phyloP scores from a whole-genome alignment of 2,113 vertebrate genomes.

The Otocyon megalotis region DNA sequence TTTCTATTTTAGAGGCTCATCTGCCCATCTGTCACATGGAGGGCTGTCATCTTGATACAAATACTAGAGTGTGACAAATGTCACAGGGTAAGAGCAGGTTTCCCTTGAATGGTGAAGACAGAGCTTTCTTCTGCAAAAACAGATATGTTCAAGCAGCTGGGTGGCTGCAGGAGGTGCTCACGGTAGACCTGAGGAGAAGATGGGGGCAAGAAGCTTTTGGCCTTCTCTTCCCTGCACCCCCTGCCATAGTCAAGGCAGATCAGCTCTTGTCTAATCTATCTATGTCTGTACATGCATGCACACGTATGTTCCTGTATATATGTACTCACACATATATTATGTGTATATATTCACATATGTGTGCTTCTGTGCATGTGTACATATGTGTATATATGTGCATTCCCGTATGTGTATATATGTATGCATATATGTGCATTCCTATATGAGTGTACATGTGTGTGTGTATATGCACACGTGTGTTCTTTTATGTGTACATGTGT shows the following conservation, averaged over 20 bases:
- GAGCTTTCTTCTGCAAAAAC: not conserved
- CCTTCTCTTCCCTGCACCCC: not conserved
- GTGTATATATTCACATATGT: accelerated
- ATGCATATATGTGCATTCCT: not conserved
- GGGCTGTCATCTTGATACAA: not conserved
- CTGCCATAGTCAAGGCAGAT: not conserved
- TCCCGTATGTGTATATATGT: not conserved
- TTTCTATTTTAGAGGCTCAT: not conserved
- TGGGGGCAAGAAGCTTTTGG: not conserved
- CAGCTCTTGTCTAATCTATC: not conserved
- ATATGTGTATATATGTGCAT: not conserved
- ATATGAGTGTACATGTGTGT: too few relatives aligned
- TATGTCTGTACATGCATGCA: not conserved
- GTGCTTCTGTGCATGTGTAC: not conserved
- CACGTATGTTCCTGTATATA: too few relatives aligned
- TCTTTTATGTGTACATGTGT: not conserved
- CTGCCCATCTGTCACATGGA: not conserved
- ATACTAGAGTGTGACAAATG: not conserved
- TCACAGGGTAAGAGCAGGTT: not conserved
- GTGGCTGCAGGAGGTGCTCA: too few relatives aligned
- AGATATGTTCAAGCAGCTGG: accelerated
- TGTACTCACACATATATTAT: too few relatives aligned
- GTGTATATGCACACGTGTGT: accelerated
- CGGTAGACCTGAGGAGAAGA: not conserved
- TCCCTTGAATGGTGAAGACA: not conserved